Conservation (phyloP, 2,888 invertebrate species). For the Brachycybe producta region DNA sequence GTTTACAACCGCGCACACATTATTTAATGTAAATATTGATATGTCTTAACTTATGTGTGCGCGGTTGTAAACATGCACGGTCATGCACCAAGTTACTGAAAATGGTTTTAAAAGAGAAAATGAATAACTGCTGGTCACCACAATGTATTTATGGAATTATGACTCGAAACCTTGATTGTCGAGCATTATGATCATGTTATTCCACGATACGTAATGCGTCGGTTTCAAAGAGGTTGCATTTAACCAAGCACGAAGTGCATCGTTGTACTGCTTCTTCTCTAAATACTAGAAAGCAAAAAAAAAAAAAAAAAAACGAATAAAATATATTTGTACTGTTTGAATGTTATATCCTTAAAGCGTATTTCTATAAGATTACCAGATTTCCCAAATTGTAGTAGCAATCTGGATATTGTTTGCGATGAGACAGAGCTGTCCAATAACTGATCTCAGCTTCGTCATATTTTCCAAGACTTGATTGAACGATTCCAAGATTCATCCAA, state of each 20-base stretch:
- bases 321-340: background rate
- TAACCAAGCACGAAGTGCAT: constrained; percentile 69
- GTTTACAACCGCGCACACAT: too few relatives aligned
- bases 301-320: constrained; percentile 48
- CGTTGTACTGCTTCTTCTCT: constrained; percentile 54
- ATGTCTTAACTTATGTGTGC: too few relatives aligned
- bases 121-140: too few relatives aligned
- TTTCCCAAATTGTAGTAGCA: constrained; percentile 92
- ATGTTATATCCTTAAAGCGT: background rate
- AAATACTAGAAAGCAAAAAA: constrained; percentile 48
- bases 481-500: constrained; percentile 97
- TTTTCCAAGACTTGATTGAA: constrained; percentile 59
- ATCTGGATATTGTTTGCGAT: constrained; percentile 71
- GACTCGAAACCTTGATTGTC: constrained; percentile 66
- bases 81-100: too few relatives aligned
- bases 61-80: too few relatives aligned
- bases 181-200: constrained; percentile 71
- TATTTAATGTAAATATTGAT: too few relatives aligned
- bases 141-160: too few relatives aligned
- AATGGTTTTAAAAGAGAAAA: too few relatives aligned
- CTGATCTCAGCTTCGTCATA: constrained; percentile 58
- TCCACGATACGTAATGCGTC: constrained; percentile 76
- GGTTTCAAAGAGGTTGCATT: constrained; percentile 64
- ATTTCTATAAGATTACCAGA: constrained; percentile 47
- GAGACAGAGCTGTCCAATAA: constrained; percentile 62